Evolutionary conservation across 2,797 vertebrate species (phyloP), one percentile per base, ranked within the genome.

Genomic region (Enteromius treurensis): DNA sequence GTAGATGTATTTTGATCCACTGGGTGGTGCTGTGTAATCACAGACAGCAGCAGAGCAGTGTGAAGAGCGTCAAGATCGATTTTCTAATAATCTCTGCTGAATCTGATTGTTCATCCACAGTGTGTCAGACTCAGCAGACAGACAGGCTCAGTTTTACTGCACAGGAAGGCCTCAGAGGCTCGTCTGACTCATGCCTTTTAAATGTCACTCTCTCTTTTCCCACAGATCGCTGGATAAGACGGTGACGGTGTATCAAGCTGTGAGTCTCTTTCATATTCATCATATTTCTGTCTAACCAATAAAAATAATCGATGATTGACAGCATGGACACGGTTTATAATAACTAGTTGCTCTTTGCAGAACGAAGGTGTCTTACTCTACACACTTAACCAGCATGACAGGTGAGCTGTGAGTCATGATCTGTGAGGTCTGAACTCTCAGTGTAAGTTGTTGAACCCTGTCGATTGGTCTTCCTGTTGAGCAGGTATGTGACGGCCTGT

Each of bases 401-500:
- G 97, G 98, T 99, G 90, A 89, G 79, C 13, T 32, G 80, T 88
- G 85, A 83, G 32, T 60, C 53, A 65, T 49, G 71, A 29, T 42
- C 37, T 29, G 2, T 69, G 9, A 77, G 14, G 13, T 51, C 13
- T 81, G 10, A 8, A 0, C 79, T 67, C 45, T 26, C 15, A 10
- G 53, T 71, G 42, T 17, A 64, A 34, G 11, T 17, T 13, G 4
- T n/a, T 45, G 15, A 69, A 45, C 32, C 15, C 14, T 17, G 15
- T 51, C 9, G n/a, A 40, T 29, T 0, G 42, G 7, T 69, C 19
- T 86, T 23, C 67, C 4, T 85, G 29, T 86, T 62, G 88, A 92
- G 82, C 92, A 99, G 98, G 84, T 98, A 99, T 1, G 97, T 99
- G 90, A 99, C 98, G 5, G 94, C 96, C 0, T 99, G 97, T 88